phyloP scores from a whole-genome alignment of 2,797 vertebrate genomes.

The Microtus californicus region DNA sequence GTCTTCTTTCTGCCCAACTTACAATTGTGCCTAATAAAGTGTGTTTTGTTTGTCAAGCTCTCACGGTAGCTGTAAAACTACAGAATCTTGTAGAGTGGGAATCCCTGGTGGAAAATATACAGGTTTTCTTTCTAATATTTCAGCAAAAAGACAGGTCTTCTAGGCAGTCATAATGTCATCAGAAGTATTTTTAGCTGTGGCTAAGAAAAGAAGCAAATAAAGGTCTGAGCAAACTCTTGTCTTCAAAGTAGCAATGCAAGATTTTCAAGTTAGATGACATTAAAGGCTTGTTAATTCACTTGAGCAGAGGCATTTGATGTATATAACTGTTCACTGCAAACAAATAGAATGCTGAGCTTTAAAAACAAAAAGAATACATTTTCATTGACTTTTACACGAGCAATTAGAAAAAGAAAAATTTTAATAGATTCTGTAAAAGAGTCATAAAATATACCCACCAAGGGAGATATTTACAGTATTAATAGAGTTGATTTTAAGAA shows the following conservation, averaged over 20 bases:
- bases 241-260: background rate
- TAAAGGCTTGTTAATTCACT: background rate
- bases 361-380: background rate
- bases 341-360: background rate
- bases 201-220: background rate
- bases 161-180: background rate
- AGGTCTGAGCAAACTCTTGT: background rate
- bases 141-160: background rate
- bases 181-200: too few relatives aligned
- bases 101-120: background rate
- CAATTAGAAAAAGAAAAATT: background rate
- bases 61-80: background rate
- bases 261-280: background rate
- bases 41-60: background rate
- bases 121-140: background rate
- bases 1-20: background rate
- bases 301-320: background rate
- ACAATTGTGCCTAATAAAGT: background rate
- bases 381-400: background rate
- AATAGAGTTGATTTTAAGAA: conserved; percentile 52
- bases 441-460: background rate
- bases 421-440: background rate
- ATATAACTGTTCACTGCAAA: background rate
- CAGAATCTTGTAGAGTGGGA: background rate
- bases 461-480: conserved; percentile 21